Evolutionary conservation across 2,113 vertebrate genomes (phyloP).

Genomic region (Caloenas nicobarica): DNA sequence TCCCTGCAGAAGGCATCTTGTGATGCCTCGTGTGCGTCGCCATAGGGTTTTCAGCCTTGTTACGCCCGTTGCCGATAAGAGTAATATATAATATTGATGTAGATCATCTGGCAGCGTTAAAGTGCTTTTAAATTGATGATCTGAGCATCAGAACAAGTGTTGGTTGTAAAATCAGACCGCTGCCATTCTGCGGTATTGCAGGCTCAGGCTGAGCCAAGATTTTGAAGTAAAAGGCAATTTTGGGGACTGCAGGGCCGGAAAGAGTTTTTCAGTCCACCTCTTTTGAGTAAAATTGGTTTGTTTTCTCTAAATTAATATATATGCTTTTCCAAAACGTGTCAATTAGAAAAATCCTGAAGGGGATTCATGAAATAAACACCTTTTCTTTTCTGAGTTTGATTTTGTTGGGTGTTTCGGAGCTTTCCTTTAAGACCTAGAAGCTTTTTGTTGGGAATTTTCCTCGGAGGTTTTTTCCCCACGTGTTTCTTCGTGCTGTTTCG

Average conservation of each 20-base stretch:
- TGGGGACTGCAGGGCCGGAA: not conserved
- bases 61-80: not conserved
- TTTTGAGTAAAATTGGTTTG: not conserved
- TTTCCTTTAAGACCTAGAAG: not conserved
- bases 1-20: not conserved
- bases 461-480: accelerated
- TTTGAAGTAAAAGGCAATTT: not conserved
- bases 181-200: not conserved
- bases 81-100: not conserved
- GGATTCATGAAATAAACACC: not conserved
- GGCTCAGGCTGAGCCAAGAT: not conserved
- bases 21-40: accelerated
- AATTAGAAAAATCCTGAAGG: not conserved
- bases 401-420: not conserved
- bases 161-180: not conserved
- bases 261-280: not conserved
- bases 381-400: not conserved
- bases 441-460: not conserved
- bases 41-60: accelerated
- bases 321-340: not conserved
- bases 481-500: accelerated
- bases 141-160: not conserved
- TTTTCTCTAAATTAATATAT: not conserved
- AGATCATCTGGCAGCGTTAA: constrained; percentile 3
- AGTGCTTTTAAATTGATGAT: constrained; percentile 14